Evolutionary conservation across 2,113 vertebrate species (phyloP), one percentile per base, ranked within the genome.

Genomic region (Oreotrochilus melanogaster): DNA sequence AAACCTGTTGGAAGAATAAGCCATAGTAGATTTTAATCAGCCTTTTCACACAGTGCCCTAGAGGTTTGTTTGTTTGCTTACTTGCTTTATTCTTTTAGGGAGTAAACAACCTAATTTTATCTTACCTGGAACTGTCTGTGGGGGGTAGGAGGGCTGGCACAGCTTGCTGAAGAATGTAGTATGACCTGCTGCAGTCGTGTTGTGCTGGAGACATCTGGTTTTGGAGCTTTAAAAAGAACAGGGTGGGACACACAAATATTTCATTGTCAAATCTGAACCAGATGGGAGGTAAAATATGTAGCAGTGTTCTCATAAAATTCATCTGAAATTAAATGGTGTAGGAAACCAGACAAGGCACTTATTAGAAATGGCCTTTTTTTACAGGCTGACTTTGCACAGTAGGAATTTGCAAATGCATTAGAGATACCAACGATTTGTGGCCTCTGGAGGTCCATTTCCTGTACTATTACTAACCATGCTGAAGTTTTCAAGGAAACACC

Each of bases 251-350:
- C 91, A 94, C 98, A 98, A 98, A 98, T 96, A 96, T 97, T 98
- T 98, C 98, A 98, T 98, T 99, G 98, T 99, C 97, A 98, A 98
- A 98, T 97, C 93, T 96, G 93, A 95, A 97, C 97, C 98, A 98
- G 98, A 98, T 98, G 98, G 98, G 97, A 98, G 97, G 98, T 97
- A 96, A 97, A 98, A 98, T 98, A 97, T 98, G 97, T 97, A 97
- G 97, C 96, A 47, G 94, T 97, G 97, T 98, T 98, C 98, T 98
- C 98, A 97, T 98, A 98, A 97, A 98, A 98, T 95, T 92, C 83
- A 87, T 96, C 96, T 97, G 95, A 98, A 97, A 97, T 97, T 88
- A 96, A 98, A 96, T 90, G 93, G 96, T 92, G 75, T 96, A 96
- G 96, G 97, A 98, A 97, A 96, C 86, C 94, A 97, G 97, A 97